Base-by-base conservation (phyloP, 2,888 invertebrate genomes). In the Dicyrtomina minuta region DNA sequence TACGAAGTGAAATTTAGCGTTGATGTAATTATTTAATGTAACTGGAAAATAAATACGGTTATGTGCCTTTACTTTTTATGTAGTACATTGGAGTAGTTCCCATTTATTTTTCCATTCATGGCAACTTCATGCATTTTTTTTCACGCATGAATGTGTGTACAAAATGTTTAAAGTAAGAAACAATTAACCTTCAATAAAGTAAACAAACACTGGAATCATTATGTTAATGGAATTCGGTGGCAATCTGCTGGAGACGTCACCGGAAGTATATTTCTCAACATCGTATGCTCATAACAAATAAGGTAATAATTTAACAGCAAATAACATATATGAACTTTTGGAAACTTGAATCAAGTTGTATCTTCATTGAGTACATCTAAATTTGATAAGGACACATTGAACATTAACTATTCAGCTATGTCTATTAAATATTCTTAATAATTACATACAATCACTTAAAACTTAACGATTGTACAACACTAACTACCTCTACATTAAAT, bases 61-160 rank as follows among this genome's bases (percentile, higher is more conserved):
- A 8, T 33, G 8, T 33, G 33, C 33, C 33, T 33, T 33, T 33
- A 33, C 8, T 33, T 33, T 3, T 33, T 33, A 8, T 33, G 3
- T 33, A 33, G 33, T 33, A 33, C 33, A 33, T 33, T 33, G 3
- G 33, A 33, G 33, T 33, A 33, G 33, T 22, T 55, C 26, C 24
- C 27, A 26, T 55, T 55, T 55, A 55, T 51, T 55, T 55, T 26
- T 55, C 24, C 33, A 33, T 33, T 33, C 33, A 33, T 33, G 33
- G 33, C 33, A 33, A 27, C 55, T 26, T 55, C 55, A 55, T 24
- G 55, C 55, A 55, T 55, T 55, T n/a, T n/a, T n/a, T n/a, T n/a
- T n/a, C n/a, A n/a, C n/a, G n/a, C n/a, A n/a, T 26, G 27, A 55
- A 55, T 26, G 55, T 26, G 55, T 27, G 55, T 55, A 55, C 55